phyloP scores from a whole-genome alignment of 2,888 invertebrate species.

The Blomia tropicalis region DNA sequence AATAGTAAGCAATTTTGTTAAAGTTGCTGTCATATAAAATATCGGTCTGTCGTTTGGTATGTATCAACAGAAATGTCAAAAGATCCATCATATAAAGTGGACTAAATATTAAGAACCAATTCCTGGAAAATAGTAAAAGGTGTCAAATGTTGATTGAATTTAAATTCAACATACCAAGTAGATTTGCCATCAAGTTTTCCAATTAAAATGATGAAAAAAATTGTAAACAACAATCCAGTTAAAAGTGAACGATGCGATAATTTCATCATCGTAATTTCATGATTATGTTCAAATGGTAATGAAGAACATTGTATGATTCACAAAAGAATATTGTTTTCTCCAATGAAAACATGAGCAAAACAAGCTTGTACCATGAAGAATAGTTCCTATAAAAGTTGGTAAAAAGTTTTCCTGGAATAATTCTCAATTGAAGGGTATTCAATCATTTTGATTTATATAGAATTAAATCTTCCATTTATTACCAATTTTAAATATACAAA shows the following conservation, averaged over 20 bases:
- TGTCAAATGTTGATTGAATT: neutral
- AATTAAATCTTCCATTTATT: too few relatives aligned
- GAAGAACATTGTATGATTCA: too few relatives aligned
- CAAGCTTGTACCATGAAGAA: too few relatives aligned
- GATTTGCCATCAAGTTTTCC: neutral
- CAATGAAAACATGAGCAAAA: too few relatives aligned
- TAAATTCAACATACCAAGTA: neutral
- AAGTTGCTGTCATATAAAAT: neutral
- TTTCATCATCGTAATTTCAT: neutral
- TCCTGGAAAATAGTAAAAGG: neutral
- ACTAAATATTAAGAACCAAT: neutral
- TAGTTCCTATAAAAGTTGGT: too few relatives aligned
- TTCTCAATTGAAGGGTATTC: too few relatives aligned
- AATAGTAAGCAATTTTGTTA: neutral
- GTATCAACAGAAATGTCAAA: neutral
- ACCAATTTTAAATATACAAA: too few relatives aligned
- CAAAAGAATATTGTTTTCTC: too few relatives aligned
- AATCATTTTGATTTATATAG: too few relatives aligned
- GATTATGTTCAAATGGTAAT: too few relatives aligned
- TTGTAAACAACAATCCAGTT: neutral
- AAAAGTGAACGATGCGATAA: constrained; percentile 9
- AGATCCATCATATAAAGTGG: neutral
- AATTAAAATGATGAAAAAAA: constrained; percentile 1
- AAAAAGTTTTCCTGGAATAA: too few relatives aligned
- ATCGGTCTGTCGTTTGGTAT: neutral